phyloP scores from a whole-genome alignment of 2,888 invertebrate genomes.

The Rhagium mordax region DNA sequence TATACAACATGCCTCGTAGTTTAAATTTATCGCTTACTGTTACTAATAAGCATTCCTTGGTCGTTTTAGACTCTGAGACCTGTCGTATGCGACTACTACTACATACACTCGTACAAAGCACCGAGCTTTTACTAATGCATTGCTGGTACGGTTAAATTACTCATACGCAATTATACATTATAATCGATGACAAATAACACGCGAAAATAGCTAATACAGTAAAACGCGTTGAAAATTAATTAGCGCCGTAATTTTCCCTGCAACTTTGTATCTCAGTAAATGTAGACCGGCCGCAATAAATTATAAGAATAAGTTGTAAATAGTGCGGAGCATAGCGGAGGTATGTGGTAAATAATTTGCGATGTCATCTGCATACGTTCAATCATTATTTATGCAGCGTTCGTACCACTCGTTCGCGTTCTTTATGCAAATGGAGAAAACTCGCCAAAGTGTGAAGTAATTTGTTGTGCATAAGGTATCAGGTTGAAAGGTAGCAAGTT shows the following conservation, averaged over 20 bases:
- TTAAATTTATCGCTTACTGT: no score
- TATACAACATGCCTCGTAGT: no score
- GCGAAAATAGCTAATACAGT: slow-evolving; percentile 23
- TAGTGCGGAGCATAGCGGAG: neutral
- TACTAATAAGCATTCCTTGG: no score
- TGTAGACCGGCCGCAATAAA: slow-evolving; percentile 23
- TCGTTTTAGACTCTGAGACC: no score
- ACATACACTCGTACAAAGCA: neutral
- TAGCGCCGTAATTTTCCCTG: slow-evolving; percentile 28
- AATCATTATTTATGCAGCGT: slow-evolving; percentile 20
- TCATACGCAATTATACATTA: slow-evolving; percentile 17
- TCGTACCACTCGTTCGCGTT: slow-evolving; percentile 19
- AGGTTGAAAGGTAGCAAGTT: slow-evolving; percentile 3
- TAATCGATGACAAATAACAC: slow-evolving; percentile 33
- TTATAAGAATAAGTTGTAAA: slow-evolving; percentile 17
- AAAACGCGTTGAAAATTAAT: slow-evolving; percentile 22
- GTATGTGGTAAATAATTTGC: slow-evolving; percentile 17
- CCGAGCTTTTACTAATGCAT: neutral
- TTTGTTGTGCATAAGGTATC: slow-evolving; percentile 8
- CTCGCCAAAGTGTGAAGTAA: slow-evolving; percentile 15
- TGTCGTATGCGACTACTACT: neutral
- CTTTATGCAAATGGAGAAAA: slow-evolving; percentile 26
- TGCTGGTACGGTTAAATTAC: slow-evolving; percentile 13
- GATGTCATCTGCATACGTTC: slow-evolving; percentile 18
- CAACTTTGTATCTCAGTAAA: slow-evolving; percentile 32